Percentiles rank a stretch among this genome's conserved stretches.
Conservation (phyloP, 2,113 vertebrate species). For the Pteropus alecto region DNA sequence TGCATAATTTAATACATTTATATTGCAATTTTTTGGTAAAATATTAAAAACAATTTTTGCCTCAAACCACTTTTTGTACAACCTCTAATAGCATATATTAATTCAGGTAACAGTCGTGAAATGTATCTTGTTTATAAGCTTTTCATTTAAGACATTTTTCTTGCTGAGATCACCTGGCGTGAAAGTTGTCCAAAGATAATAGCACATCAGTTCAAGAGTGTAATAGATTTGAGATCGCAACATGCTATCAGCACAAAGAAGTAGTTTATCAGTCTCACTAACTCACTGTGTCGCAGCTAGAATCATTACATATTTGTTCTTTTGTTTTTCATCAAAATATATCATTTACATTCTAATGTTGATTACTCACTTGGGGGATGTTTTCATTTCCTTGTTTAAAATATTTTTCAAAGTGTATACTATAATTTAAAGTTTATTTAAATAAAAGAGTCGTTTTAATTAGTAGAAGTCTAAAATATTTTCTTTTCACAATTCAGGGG, state of each 20-base stretch:
- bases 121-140: conserved; percentile 81
- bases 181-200: conserved; percentile 85
- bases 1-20: conserved; percentile 51
- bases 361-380: conserved; percentile 54
- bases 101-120: conserved; percentile 76
- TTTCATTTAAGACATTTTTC: conserved; percentile 80
- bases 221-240: conserved; percentile 81
- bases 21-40: conserved; percentile 52
- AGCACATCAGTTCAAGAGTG: conserved; percentile 80
- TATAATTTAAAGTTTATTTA: conserved; percentile 52
- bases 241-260: conserved; percentile 77
- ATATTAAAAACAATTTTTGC: conserved; percentile 49
- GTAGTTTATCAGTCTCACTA: conserved; percentile 75
- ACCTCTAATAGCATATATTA: conserved; percentile 71
- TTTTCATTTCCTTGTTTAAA: conserved; percentile 64
- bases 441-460: conserved; percentile 22
- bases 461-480: background rate
- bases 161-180: conserved; percentile 78
- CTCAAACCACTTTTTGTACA: conserved; percentile 46
- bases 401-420: conserved; percentile 55
- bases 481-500: background rate
- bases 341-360: conserved; percentile 74
- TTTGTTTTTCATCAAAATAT: conserved; percentile 77
- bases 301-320: conserved; percentile 81
- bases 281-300: conserved; percentile 80